These are phyloP conservation scores for Gibbula magus DNA, from an alignment of 2,888 invertebrate genomes.

Conservation along the genomic window DNA sequence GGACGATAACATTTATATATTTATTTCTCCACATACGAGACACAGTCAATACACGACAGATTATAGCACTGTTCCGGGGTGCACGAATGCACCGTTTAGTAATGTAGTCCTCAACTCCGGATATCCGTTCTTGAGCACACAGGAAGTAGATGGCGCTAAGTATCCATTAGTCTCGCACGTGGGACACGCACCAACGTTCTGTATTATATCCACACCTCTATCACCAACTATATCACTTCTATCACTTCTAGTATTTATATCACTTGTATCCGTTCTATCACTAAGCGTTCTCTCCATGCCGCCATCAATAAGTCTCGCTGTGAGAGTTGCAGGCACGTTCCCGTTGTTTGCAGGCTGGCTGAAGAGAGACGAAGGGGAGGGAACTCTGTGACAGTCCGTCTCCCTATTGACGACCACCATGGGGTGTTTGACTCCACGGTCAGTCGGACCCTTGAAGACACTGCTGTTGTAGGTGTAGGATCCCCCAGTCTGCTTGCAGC, in stretches of 20 bases:
- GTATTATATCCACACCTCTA: too few relatives aligned
- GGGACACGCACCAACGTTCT: background rate
- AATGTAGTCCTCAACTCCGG: background rate
- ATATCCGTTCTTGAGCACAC: background rate
- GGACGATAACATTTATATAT: too few relatives aligned
- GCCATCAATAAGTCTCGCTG: background rate
- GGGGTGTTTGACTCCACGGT: background rate
- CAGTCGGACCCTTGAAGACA: background rate
- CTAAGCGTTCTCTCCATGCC: background rate
- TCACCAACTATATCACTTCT: too few relatives aligned
- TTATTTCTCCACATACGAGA: too few relatives aligned
- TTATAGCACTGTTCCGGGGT: too few relatives aligned
- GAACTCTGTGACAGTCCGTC: background rate
- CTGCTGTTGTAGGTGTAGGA: constrained; percentile 32
- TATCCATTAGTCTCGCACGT: constrained; percentile 14
- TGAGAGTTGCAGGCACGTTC: background rate
- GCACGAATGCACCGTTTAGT: background rate
- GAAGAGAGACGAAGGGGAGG: background rate
- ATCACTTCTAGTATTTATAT: too few relatives aligned
- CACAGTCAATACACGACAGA: too few relatives aligned
- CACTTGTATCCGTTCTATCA: background rate
- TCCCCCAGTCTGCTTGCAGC: constrained; percentile 50
- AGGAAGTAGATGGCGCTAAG: background rate
- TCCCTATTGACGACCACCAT: background rate
- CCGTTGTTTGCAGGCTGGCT: background rate